Evolutionary conservation across 2,113 vertebrate genomes (phyloP).

Genomic region (Opisthocomus hoazin): DNA sequence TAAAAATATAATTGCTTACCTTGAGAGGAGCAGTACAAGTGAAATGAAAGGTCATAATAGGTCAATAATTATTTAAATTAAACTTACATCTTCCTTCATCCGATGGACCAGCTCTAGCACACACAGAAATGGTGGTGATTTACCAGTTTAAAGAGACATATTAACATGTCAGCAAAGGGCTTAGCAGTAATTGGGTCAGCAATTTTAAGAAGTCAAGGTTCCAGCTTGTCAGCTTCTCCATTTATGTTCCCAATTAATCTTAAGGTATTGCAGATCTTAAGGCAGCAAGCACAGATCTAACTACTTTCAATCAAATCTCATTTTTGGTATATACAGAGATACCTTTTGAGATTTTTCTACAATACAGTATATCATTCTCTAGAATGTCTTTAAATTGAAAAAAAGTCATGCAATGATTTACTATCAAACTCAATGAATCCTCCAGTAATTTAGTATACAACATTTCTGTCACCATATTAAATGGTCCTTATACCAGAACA

Average conservation of each 20-base stretch:
- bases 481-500: neutral
- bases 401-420: neutral
- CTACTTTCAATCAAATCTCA: slow-evolving; percentile 1
- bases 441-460: neutral
- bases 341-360: neutral
- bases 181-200: slow-evolving; percentile 66
- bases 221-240: slow-evolving; percentile 60
- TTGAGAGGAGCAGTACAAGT: slow-evolving; percentile 48
- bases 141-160: slow-evolving; percentile 64
- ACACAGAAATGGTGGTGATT: slow-evolving; percentile 35
- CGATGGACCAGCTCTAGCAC: neutral
- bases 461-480: neutral
- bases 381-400: neutral
- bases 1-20: slow-evolving; percentile 71
- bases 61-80: slow-evolving; percentile 72
- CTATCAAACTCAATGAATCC: neutral
- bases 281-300: slow-evolving; percentile 39
- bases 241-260: slow-evolving; percentile 64
- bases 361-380: neutral
- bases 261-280: slow-evolving; percentile 52
- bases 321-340: neutral
- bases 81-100: slow-evolving; percentile 57
- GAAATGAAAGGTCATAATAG: slow-evolving; percentile 61
- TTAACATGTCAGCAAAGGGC: slow-evolving; percentile 65
- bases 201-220: slow-evolving; percentile 64